Base-by-base conservation (phyloP, 1,140 invertebrate genomes). In the Argopecten irradians region DNA sequence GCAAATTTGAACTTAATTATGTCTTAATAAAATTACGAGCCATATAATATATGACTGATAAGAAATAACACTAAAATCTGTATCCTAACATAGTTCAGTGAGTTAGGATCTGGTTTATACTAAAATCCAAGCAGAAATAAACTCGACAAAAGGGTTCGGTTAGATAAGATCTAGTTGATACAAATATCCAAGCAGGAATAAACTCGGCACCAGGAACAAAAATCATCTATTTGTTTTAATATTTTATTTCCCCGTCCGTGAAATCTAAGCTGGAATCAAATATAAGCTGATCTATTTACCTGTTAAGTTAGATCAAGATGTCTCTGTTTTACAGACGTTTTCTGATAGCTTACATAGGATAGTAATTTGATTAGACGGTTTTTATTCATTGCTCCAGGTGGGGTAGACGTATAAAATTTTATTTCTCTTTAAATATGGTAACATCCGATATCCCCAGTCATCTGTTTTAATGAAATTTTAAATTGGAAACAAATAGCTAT, bases 381-480 rank as follows among this genome's bases (percentile, higher is more conserved):
- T 46, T 46, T 71, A 71, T 71, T 28, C 55, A 71, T 71, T 28
- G 55, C 55, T 71, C 55, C n/a, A 71, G 55, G 55, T 71, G n/a
- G 55, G 55, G 55, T 28, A 71, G 55, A 71, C 55, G 28, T 28
- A 71, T 71, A 71, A n/a, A 71, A 71, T 71, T n/a, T 71, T 71
- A 71, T 71, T 28, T 71, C 14, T 71, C 55, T 71, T 71, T 71
- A 71, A 71, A 71, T 71, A 71, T 71, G 55, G 55, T n/a, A 71
- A 71, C 55, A 71, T 3, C 55, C 28, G 55, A 71, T 71, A 28
- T 28, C 22, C 55, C 7, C 5, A 1, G 55, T 71, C 22, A 71
- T 71, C 55, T 71, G 55, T 71, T 71, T 71, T 71, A 71, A 71
- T 71, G 55, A 28, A 71, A 28, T 71, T 71, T 71, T n/a, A 71